Evolutionary conservation across 2,113 vertebrate genomes (phyloP).

Genomic region (Phoenicopterus ruber): DNA sequence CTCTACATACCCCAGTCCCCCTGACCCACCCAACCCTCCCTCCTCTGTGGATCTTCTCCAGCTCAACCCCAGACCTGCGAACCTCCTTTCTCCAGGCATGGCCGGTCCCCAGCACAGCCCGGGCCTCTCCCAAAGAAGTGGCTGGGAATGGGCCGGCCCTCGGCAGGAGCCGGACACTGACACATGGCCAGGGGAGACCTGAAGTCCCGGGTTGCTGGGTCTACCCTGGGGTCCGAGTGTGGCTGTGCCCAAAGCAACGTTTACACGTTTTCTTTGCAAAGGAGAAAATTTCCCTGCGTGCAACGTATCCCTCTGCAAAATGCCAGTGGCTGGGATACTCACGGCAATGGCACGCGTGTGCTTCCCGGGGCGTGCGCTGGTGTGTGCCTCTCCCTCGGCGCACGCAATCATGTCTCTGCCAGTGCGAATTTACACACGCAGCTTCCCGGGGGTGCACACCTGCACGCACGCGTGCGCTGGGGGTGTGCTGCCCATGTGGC

Average conservation of each 20-base stretch:
- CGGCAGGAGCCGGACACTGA: background rate
- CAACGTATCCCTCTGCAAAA: background rate
- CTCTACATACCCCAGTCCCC: background rate
- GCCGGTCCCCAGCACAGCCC: background rate
- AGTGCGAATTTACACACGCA: background rate
- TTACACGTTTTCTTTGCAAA: background rate
- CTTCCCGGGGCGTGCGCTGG: background rate
- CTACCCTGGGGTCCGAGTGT: background rate
- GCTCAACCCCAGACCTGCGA: background rate
- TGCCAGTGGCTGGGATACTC: background rate
- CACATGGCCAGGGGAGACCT: background rate
- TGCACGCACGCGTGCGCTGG: accelerated
- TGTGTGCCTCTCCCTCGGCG: background rate
- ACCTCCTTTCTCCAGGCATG: background rate
- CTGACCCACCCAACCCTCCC: background rate
- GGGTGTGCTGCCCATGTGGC: accelerated
- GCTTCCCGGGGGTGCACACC: background rate
- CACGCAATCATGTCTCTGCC: accelerated
- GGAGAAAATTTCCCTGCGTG: background rate
- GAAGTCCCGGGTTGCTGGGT: background rate
- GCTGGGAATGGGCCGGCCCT: background rate
- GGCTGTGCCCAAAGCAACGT: background rate
- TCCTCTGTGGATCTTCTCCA: background rate
- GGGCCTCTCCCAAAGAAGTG: background rate
- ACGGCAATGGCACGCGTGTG: accelerated